Conservation (phyloP, 2,888 invertebrate genomes). For the Eilema sororculum region DNA sequence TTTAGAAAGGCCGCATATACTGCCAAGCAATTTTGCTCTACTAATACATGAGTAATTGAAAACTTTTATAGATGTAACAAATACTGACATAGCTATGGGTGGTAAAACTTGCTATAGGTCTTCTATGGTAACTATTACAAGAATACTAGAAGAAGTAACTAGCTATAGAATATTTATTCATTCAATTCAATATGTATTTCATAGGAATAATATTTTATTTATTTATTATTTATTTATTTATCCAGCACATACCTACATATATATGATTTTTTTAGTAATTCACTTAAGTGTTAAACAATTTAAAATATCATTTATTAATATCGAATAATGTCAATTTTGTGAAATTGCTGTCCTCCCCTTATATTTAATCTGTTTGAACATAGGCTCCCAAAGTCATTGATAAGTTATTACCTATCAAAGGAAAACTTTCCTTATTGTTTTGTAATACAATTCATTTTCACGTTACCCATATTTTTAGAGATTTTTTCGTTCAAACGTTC, state of each 20-base stretch:
- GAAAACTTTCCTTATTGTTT: background rate
- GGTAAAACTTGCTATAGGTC: background rate
- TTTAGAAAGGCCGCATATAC: background rate
- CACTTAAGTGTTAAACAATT: background rate
- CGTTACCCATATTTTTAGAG: slow-evolving; percentile 45
- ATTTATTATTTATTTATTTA: no score
- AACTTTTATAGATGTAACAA: background rate
- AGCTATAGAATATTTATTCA: no score
- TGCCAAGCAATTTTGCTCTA: background rate
- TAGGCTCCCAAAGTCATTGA: background rate
- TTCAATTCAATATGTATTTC: no score
- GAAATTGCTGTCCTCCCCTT: background rate
- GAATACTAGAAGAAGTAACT: no score
- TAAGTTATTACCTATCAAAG: background rate
- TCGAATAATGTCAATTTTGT: background rate
- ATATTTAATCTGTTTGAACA: slow-evolving; percentile 4
- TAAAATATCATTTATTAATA: background rate
- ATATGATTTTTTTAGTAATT: no score
- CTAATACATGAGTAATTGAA: background rate
- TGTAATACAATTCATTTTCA: slow-evolving; percentile 53
- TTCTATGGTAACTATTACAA: no score
- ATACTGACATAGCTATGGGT: no score
- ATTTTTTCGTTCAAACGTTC: slow-evolving; percentile 61
- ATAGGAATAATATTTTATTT: no score
- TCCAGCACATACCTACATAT: no score